Evolutionary conservation across 2,113 vertebrate species (phyloP).

Genomic region (Cynopterus brachyotis): DNA sequence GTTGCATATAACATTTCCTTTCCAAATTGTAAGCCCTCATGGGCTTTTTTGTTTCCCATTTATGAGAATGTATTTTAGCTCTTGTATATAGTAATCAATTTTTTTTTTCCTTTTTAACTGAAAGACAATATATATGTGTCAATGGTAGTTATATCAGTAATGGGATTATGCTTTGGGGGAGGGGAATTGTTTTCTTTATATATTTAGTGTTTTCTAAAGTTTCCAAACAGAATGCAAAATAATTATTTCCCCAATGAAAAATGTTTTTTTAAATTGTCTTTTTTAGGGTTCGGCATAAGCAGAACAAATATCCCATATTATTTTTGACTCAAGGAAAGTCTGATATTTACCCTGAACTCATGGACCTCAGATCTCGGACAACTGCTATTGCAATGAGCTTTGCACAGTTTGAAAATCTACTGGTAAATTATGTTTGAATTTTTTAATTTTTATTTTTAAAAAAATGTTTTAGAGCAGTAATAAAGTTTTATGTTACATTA

Average conservation of each 20-base stretch:
- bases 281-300: slow-evolving; percentile 95
- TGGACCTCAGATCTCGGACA: slow-evolving; percentile 95
- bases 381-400: slow-evolving; percentile 96
- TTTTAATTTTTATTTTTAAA: not conserved
- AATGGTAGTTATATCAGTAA: not conserved
- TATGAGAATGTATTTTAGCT: not conserved
- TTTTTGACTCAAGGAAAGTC: slow-evolving; percentile 97
- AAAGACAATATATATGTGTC: not conserved
- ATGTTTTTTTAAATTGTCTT: slow-evolving; percentile 34
- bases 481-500: slow-evolving; percentile 5
- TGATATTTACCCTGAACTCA: slow-evolving; percentile 92
- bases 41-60: not conserved
- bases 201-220: slow-evolving; percentile 39
- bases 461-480: not conserved
- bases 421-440: slow-evolving; percentile 85
- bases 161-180: not conserved
- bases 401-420: slow-evolving; percentile 96
- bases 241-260: not conserved
- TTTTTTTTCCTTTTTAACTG: not conserved
- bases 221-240: not conserved
- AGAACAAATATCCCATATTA: slow-evolving; percentile 98
- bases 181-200: not conserved
- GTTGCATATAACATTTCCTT: not conserved
- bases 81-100: not conserved
- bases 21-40: not conserved